Evolutionary conservation across 1,140 invertebrate species (phyloP), one percentile per base, ranked within the genome.

Genomic region (Caenorhabditis briggsae): DNA sequence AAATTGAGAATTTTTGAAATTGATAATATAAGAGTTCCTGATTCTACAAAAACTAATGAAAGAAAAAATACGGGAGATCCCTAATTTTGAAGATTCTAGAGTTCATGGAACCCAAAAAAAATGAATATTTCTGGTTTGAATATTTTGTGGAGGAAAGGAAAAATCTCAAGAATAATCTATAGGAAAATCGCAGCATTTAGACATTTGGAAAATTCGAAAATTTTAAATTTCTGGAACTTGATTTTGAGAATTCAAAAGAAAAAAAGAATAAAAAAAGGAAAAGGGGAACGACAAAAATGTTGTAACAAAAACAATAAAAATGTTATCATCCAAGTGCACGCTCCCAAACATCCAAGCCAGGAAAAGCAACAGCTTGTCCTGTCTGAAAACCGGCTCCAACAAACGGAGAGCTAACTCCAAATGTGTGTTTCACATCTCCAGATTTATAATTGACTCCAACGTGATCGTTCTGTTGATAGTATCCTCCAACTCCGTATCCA

Each of bases 391-490:
- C 87, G 18, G 85, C 83, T 14, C 74, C 65, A 20, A 78, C 88
- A 16, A 88, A 85, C 2, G 88, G 88, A 33, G 74, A 74, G 8
- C 87, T 83, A n/a, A 88, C 88, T 53, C 88, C 87, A 50, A 88
- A 88, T 16, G 82, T 88, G 46, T 88, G 82, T 33, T n/a, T 9
- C 7, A 88, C 82, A 33, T 88, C 70, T 48, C 88, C 88, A 3
- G 18, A 14, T 25, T 87, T 82, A 43, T 61, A 87, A 20, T 88
- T 87, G 5, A 88, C 88, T 33, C 88, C 88, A 12, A 88, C 87
- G 58, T 88, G 86, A 64, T 88, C 88, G 46, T 88, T 88, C 25
- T 88, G 83, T 12, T 65, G 82, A 82, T 85, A 88, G 88, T 88
- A 88, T 5, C 82, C 82, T 12, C 88, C 88, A 25, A 88, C 88